phyloP scores from a whole-genome alignment of 2,113 vertebrate species.

The Urocolius indicus region DNA sequence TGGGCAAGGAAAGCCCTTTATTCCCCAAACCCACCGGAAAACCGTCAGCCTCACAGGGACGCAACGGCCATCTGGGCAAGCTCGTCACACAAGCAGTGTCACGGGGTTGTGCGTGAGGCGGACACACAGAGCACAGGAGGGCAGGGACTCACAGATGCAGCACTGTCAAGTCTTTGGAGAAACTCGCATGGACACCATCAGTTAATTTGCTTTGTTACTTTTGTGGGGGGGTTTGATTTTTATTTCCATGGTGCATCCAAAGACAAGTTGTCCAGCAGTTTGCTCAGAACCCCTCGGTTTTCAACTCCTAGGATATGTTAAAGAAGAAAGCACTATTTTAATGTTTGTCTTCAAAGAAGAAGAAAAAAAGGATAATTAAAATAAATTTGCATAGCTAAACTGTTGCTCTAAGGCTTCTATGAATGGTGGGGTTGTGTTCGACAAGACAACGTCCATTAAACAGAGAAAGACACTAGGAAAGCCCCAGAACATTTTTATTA shows the following conservation, averaged over 20 bases:
- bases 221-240: conserved; percentile 73
- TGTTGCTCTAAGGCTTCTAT: conserved; percentile 85
- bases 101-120: conserved; percentile 62
- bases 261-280: conserved; percentile 79
- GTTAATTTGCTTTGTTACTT: conserved; percentile 76
- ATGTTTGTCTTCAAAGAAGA: conserved; percentile 71
- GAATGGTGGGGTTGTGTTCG: conserved; percentile 74
- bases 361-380: conserved; percentile 71
- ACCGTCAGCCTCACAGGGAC: conserved; percentile 53
- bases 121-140: conserved; percentile 75
- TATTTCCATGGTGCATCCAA: conserved; percentile 79
- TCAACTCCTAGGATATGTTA: conserved; percentile 76
- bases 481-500: conserved; percentile 62
- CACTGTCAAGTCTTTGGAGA: conserved; percentile 77
- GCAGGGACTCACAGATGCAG: conserved; percentile 75
- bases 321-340: conserved; percentile 82
- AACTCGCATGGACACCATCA: conserved; percentile 75
- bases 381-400: conserved; percentile 87
- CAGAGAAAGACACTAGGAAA: conserved; percentile 72
- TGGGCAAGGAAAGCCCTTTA: background rate
- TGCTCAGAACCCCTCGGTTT: conserved; percentile 75
- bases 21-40: conserved; percentile 28
- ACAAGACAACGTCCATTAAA: conserved; percentile 74
- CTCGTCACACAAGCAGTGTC: conserved; percentile 66
- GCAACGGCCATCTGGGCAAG: conserved; percentile 63